These are phyloP conservation scores for Mycalesis mineus DNA, from an alignment of 2,888 invertebrate genomes.

Conservation along the genomic window DNA sequence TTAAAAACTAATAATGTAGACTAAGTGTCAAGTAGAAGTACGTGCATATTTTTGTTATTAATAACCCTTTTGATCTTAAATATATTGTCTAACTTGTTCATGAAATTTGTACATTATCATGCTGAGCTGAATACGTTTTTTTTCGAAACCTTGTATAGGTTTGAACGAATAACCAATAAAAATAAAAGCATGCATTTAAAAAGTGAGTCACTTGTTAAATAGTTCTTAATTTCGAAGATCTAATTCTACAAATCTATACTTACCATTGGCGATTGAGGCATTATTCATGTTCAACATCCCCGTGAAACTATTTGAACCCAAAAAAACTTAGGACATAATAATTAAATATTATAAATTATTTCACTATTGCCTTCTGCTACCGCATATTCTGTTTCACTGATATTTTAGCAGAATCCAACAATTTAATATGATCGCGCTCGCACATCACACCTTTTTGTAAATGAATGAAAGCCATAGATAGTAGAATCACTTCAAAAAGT, in stretches of 20 bases:
- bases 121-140: no score
- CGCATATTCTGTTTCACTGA: conserved; percentile 53
- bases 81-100: no score
- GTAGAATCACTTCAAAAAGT: background rate
- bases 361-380: conserved; percentile 56
- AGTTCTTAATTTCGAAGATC: conserved; percentile 9
- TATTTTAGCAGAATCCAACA: conserved; percentile 33
- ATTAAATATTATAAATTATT: conserved; percentile 47
- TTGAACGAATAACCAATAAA: background rate
- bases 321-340: conserved; percentile 71
- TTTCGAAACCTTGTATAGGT: background rate
- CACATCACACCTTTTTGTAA: conserved; percentile 53
- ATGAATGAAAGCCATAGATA: background rate
- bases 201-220: conserved; percentile 15
- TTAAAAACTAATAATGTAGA: no score
- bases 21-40: no score
- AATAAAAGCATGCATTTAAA: background rate
- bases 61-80: no score
- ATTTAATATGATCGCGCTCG: conserved; percentile 44
- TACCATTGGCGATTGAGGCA: conserved; percentile 67
- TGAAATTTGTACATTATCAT: no score
- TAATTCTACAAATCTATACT: conserved; percentile 36
- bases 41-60: no score
- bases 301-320: conserved; percentile 54
- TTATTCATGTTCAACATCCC: conserved; percentile 72